Conservation (phyloP, 2,888 invertebrate genomes). For the Loripinus fragilis region DNA sequence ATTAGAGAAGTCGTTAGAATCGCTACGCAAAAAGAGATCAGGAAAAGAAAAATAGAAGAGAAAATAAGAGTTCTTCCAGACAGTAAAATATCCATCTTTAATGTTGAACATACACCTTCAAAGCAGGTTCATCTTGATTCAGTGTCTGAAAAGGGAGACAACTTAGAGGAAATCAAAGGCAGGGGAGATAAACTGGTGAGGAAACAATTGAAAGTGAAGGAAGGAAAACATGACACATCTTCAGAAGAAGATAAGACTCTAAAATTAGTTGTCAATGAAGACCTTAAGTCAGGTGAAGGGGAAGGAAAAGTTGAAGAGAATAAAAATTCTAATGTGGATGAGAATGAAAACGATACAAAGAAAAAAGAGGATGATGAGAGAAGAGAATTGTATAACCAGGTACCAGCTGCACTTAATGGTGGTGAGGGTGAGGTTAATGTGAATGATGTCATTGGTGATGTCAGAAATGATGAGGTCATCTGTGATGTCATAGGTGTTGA, state of each 20-base stretch:
- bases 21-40: constrained; percentile 42
- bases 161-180: not conserved
- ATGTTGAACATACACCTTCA: not conserved
- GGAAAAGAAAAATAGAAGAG: constrained; percentile 55
- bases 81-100: constrained; percentile 44
- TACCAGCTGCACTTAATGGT: not conserved
- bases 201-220: not conserved
- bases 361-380: not conserved
- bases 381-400: not conserved
- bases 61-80: constrained; percentile 59
- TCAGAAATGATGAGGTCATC: not conserved
- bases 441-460: not conserved
- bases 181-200: not conserved
- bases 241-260: too few relatives aligned
- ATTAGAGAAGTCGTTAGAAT: constrained; percentile 34
- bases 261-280: too few relatives aligned
- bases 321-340: not conserved
- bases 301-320: too few relatives aligned
- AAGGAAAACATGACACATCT: too few relatives aligned
- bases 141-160: not conserved
- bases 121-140: not conserved
- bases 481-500: not conserved
- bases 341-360: not conserved
- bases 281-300: too few relatives aligned
- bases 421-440: not conserved